phyloP scores from a whole-genome alignment of 2,888 invertebrate species.

The Ethmia dodecea region DNA sequence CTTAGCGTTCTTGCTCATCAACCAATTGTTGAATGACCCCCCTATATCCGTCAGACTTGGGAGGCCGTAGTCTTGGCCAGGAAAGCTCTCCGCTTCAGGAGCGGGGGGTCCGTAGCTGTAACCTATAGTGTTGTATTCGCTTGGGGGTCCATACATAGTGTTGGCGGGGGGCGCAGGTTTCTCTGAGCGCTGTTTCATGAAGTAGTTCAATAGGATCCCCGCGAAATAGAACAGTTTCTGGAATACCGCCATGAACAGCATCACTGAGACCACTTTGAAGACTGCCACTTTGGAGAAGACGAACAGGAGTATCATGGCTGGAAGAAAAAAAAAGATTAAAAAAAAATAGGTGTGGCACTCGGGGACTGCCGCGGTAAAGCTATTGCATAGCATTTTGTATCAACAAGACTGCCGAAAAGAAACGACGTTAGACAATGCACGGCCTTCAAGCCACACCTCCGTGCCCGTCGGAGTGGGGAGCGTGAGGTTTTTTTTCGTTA shows the following conservation, averaged over 20 bases:
- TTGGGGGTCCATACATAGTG: slow-evolving; percentile 35
- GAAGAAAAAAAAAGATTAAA: slow-evolving; percentile 17
- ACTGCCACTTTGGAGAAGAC: slow-evolving; percentile 55
- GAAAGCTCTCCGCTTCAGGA: slow-evolving; percentile 27
- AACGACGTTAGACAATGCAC: too few relatives aligned
- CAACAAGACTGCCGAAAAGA: too few relatives aligned
- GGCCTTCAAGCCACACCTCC: too few relatives aligned
- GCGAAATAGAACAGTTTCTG: slow-evolving; percentile 58
- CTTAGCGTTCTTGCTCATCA: slow-evolving; percentile 39
- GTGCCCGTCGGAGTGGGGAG: too few relatives aligned
- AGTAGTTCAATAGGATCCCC: slow-evolving; percentile 51
- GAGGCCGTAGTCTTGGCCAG: slow-evolving; percentile 27
- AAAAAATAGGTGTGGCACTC: too few relatives aligned
- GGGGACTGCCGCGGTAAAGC: too few relatives aligned
- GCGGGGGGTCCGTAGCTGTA: slow-evolving; percentile 63
- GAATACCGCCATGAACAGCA: slow-evolving; percentile 55
- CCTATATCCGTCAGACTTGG: slow-evolving; percentile 45
- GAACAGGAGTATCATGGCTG: slow-evolving; percentile 54
- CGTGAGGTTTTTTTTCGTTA: too few relatives aligned
- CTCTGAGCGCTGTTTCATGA: slow-evolving; percentile 42
- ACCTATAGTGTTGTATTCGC: slow-evolving; percentile 59
- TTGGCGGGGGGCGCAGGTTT: slow-evolving; percentile 12
- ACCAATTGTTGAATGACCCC: slow-evolving; percentile 45
- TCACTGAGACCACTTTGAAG: slow-evolving; percentile 51
- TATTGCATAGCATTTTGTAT: too few relatives aligned